Base-by-base conservation (phyloP, 2,888 invertebrate genomes). In the Trachelus iudaicus region DNA sequence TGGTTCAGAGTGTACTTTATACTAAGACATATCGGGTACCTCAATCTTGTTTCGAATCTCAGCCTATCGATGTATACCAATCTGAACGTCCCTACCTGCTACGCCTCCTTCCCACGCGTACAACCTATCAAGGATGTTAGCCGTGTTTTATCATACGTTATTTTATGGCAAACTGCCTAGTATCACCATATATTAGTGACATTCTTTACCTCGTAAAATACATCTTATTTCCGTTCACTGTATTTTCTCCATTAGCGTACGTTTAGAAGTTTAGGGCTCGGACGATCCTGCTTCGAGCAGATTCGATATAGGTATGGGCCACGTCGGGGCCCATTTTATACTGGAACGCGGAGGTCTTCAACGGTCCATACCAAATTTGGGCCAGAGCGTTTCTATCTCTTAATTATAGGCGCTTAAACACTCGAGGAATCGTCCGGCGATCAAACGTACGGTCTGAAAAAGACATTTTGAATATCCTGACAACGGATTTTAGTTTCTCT, bases 91-190 rank as follows among this genome's bases (percentile, higher is more conserved):
- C 78, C 78, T 79, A 76, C 77, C 79, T 76, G 69, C 74, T 76
- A 76, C 80, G 79, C 79, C 79, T 76, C 79, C 84, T 80, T 79
- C 84, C 84, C 83, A 84, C 84, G 83, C 83, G 78, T 79, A 81
- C 80, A 79, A 79, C 81, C 81, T 79, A 83, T 83, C 83, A 79
- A 82, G 82, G 81, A 83, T 80, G 84, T 82, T 80, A 77, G 79
- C 79, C 78, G 81, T 80, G 81, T 83, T 83, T 83, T 83, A 83
- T 83, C 81, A 79, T 69, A 80, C 73, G 76, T 79, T 81, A 80
- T 73, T 77, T 79, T 79, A 75, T 33, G 77, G 33, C 75, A n/a
- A 77, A 75, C 76, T 34, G 79, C 69, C 73, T 71, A 77, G 75
- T 78, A 79, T 81, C 77, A 77, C 79, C 78, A 40, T 78, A 80